Evolutionary conservation across 2,113 vertebrate genomes (phyloP).

Genomic region (Kryptolebias marmoratus): DNA sequence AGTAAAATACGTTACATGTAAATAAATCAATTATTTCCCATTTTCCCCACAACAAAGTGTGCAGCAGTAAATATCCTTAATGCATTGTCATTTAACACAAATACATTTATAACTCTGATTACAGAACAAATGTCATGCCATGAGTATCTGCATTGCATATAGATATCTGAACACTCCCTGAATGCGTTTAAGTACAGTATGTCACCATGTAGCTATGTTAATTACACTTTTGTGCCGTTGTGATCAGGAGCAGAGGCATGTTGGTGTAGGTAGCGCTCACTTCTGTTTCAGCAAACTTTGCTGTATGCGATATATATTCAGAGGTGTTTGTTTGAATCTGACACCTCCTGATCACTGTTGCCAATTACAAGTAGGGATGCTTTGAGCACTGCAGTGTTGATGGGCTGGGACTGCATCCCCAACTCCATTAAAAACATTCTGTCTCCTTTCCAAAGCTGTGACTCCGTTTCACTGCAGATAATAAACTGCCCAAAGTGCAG

Average conservation of each 20-base stretch:
- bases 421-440: conserved; percentile 20
- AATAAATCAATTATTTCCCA: conserved; percentile 5
- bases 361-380: conserved; percentile 32
- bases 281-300: conserved; percentile 8
- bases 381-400: conserved; percentile 24
- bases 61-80: conserved; percentile 22
- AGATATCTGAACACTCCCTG: background rate
- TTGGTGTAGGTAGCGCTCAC: background rate
- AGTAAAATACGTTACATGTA: background rate
- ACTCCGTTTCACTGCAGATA: background rate
- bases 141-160: background rate
- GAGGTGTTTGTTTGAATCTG: conserved; percentile 31
- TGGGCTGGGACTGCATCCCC: conserved; percentile 20
- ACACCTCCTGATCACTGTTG: conserved; percentile 36
- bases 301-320: conserved; percentile 16
- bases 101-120: conserved; percentile 21
- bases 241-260: background rate
- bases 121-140: conserved; percentile 1
- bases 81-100: conserved; percentile 15
- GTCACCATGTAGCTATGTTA: background rate
- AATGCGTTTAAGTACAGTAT: conserved; percentile 1
- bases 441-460: conserved; percentile 23
- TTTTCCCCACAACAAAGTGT: conserved; percentile 29
- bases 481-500: background rate
- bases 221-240: background rate